These are phyloP conservation scores for Cirrhinus mrigala DNA, from an alignment of 2,797 vertebrate species.

Conservation along the genomic window DNA sequence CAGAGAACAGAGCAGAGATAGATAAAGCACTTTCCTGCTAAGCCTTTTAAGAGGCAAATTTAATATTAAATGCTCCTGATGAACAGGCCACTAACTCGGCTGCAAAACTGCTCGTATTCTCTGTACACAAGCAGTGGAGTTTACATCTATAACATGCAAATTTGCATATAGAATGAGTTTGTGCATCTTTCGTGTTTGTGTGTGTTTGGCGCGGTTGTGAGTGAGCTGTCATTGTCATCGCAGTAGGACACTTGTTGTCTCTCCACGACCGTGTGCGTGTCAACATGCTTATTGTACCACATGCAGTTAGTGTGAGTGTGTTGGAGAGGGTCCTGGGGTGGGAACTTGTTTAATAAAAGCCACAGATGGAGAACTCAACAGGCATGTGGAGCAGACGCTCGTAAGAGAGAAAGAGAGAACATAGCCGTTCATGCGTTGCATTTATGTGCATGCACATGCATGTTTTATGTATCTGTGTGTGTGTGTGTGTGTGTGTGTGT, in stretches of 20 bases:
- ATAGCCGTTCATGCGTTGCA: conserved; percentile 37
- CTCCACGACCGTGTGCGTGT: conserved; percentile 72
- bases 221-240: conserved; percentile 76
- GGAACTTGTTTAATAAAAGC: conserved; percentile 76
- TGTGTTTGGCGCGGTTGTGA: conserved; percentile 1
- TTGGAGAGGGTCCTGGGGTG: conserved; percentile 67
- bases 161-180: not conserved
- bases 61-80: not conserved
- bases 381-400: conserved; percentile 60
- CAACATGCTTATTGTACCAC: conserved; percentile 72
- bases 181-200: conserved; percentile 11
- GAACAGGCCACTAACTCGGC: not conserved
- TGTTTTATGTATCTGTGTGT: conserved; percentile 34
- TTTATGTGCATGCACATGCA: conserved; percentile 50
- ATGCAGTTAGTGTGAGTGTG: conserved; percentile 55
- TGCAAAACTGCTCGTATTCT: not conserved
- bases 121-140: not conserved
- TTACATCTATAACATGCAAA: not conserved
- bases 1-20: not conserved
- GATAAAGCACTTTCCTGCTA: not conserved
- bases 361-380: conserved; percentile 76
- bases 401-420: conserved; percentile 11
- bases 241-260: conserved; percentile 77
- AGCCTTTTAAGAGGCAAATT: not conserved
- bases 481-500: conserved; percentile 31